A percentile compares a stretch with the other conserved stretches of the same genome.
These are phyloP conservation scores for Anodontia alba DNA, from an alignment of 2,888 invertebrate species.

Conservation along the genomic window DNA sequence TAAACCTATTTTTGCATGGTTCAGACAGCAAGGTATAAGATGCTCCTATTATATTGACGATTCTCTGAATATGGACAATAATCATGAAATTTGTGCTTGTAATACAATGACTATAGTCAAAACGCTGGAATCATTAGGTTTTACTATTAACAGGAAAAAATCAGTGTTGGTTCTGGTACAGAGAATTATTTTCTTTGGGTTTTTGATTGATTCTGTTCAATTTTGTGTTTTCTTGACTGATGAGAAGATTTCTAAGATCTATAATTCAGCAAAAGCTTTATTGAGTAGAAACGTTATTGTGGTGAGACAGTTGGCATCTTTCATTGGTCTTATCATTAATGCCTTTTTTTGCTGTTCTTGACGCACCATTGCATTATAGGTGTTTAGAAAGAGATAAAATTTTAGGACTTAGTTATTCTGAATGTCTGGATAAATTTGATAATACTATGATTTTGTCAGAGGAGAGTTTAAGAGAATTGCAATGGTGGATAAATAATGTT, in stretches of 20 bases:
- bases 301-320: constrained; percentile 41
- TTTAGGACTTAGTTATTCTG: constrained; percentile 17
- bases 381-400: too few species aligned
- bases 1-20: too few species aligned
- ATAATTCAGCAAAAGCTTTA: constrained; percentile 15
- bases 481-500: constrained; percentile 35
- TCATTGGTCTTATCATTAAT: constrained; percentile 41
- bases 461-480: constrained; percentile 1
- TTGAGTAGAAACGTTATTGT: background rate
- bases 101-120: too few species aligned
- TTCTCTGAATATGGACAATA: constrained; percentile 53
- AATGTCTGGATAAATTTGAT: constrained; percentile 31
- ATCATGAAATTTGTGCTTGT: background rate
- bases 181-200: constrained; percentile 46
- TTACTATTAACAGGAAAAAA: too few species aligned
- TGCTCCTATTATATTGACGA: constrained; percentile 61
- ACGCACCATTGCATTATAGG: constrained; percentile 49
- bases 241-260: constrained; percentile 47
- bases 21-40: too few species aligned
- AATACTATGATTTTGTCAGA: constrained; percentile 21
- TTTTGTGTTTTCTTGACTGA: constrained; percentile 53
- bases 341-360: constrained; percentile 47
- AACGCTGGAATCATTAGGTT: too few species aligned
- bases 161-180: constrained; percentile 43
- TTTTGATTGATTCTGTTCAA: constrained; percentile 46